phyloP scores from a whole-genome alignment of 2,888 invertebrate species.

The Meloe dianella region DNA sequence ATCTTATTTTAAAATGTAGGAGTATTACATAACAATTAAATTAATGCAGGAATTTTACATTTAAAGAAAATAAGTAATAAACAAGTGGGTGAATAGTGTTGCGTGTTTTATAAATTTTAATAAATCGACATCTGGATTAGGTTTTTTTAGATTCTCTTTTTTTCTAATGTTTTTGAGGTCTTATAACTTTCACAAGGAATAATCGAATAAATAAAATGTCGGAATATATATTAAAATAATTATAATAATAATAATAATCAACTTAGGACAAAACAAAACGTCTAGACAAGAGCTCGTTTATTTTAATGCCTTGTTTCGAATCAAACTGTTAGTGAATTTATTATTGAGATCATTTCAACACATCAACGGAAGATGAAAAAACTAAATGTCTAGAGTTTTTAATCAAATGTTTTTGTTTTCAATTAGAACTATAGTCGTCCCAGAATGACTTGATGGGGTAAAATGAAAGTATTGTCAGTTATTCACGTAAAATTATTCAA shows the following conservation, averaged over 20 bases:
- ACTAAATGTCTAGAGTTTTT: no score
- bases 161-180: neutral
- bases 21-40: neutral
- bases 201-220: neutral
- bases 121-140: conserved; percentile 2
- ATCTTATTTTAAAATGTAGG: neutral
- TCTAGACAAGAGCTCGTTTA: neutral
- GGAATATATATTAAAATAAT: neutral
- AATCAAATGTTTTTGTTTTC: no score
- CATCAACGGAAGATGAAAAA: neutral
- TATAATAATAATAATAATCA: neutral
- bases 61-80: neutral
- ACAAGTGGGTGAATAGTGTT: neutral
- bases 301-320: neutral
- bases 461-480: no score
- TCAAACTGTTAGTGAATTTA: no score
- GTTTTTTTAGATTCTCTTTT: neutral
- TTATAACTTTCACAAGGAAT: neutral
- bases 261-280: neutral
- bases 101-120: conserved; percentile 3
- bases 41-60: conserved; percentile 5
- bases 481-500: neutral
- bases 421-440: no score
- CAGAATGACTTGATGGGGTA: no score
- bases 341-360: neutral